phyloP scores from a whole-genome alignment of 2,888 invertebrate genomes.

The Cotesia congregata region DNA sequence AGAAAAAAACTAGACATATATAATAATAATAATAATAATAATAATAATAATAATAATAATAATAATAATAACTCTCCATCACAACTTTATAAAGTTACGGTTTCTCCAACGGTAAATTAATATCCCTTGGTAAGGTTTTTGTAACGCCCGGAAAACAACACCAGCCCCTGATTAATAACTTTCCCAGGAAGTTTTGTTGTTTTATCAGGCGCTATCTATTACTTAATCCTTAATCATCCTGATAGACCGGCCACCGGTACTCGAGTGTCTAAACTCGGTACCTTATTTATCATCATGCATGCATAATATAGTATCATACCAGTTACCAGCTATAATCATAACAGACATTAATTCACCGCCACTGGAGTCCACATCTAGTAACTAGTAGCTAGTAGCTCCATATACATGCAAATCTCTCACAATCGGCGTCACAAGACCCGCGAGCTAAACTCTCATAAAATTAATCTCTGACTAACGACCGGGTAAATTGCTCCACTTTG shows the following conservation, averaged over 20 bases:
- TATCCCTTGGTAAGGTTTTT: conserved; percentile 48
- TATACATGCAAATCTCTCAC: neutral
- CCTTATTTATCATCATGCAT: too few relatives aligned
- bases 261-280: neutral
- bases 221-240: conserved; percentile 59
- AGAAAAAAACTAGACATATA: conserved; percentile 9
- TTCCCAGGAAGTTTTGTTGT: conserved; percentile 48
- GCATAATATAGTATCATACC: neutral
- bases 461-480: neutral
- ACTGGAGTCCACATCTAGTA: too few relatives aligned
- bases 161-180: conserved; percentile 53
- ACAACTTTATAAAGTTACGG: conserved; percentile 34
- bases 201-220: conserved; percentile 60
- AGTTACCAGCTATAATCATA: too few relatives aligned
- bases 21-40: neutral
- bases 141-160: conserved; percentile 47
- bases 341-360: too few relatives aligned
- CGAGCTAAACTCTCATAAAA: neutral
- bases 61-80: neutral
- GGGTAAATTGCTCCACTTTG: neutral
- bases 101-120: conserved; percentile 51
- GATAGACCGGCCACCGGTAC: conserved; percentile 51
- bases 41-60: neutral
- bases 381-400: too few relatives aligned
- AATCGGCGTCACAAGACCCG: neutral